These are phyloP conservation scores for Stictonetta naevosa DNA, from an alignment of 2,113 vertebrate species.

Conservation along the genomic window DNA sequence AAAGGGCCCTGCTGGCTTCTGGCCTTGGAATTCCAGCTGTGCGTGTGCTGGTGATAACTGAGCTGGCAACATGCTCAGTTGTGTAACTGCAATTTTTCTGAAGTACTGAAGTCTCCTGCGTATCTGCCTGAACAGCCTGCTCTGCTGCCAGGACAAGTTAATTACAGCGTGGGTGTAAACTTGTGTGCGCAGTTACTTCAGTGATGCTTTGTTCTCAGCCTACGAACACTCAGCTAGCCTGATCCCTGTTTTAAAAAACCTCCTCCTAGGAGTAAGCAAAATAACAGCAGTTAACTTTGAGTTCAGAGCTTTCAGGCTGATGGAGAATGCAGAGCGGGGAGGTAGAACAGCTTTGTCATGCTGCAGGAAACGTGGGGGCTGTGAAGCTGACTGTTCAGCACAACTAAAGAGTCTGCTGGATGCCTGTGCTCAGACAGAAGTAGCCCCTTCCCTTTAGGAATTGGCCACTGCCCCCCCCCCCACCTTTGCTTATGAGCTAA, in stretches of 20 bases:
- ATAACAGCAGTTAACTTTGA: background rate
- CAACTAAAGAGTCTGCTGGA: background rate
- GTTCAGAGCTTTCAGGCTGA: background rate
- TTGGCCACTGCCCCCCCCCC: accelerated
- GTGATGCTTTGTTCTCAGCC: background rate
- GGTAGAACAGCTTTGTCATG: background rate
- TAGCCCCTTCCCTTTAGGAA: too few species aligned
- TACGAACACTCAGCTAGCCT: background rate
- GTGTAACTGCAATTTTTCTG: background rate
- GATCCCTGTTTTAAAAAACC: background rate
- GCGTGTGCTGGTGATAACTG: accelerated
- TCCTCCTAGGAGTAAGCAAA: background rate
- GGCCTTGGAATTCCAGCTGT: accelerated
- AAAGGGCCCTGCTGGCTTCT: background rate
- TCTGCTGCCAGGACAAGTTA: background rate
- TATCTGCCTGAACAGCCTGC: background rate
- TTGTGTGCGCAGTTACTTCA: accelerated
- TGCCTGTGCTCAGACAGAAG: accelerated
- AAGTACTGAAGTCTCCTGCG: accelerated
- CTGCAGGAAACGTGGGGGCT: background rate
- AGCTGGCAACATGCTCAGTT: accelerated
- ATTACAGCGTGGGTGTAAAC: background rate
- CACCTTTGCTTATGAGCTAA: background rate
- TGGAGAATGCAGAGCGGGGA: background rate
- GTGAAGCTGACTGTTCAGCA: background rate